phyloP scores from a whole-genome alignment of 1,140 invertebrate genomes.

The Cotesia typhae region DNA sequence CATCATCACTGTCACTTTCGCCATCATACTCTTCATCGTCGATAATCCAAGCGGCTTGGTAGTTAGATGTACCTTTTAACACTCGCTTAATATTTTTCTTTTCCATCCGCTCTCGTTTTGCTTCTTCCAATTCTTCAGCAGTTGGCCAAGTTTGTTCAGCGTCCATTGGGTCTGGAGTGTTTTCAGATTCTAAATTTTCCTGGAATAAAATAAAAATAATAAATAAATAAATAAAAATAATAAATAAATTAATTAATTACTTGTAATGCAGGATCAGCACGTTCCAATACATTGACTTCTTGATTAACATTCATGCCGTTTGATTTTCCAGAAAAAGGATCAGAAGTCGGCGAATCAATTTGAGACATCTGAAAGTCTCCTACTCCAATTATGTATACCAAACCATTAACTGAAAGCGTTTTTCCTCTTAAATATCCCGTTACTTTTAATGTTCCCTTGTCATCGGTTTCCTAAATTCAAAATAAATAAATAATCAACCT shows the following conservation, averaged over 20 bases:
- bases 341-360: slow-evolving; percentile 74
- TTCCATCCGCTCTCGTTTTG: slow-evolving; percentile 71
- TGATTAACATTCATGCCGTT: slow-evolving; percentile 44
- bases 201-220: slow-evolving; percentile 48
- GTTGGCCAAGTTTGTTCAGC: slow-evolving; percentile 97
- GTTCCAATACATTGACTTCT: slow-evolving; percentile 68
- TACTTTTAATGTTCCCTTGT: slow-evolving; percentile 80
- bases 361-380: slow-evolving; percentile 91
- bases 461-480: slow-evolving; percentile 40
- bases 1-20: slow-evolving; percentile 36
- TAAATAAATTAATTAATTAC: slow-evolving; percentile 57
- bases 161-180: slow-evolving; percentile 89
- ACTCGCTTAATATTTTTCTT: slow-evolving; percentile 79
- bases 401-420: slow-evolving; percentile 83
- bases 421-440: slow-evolving; percentile 86
- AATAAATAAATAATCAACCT: background rate
- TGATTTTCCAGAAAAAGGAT: slow-evolving; percentile 77
- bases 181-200: slow-evolving; percentile 81
- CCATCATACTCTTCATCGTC: slow-evolving; percentile 66
- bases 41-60: slow-evolving; percentile 96
- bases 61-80: slow-evolving; percentile 94
- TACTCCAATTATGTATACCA: slow-evolving; percentile 89
- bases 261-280: slow-evolving; percentile 75
- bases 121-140: slow-evolving; percentile 84
- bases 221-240: slow-evolving; percentile 27